A percentile compares a stretch with the other conserved stretches of the same genome.
phyloP scores from a whole-genome alignment of 2,797 vertebrate species.

The Bradypodion pumilum region DNA sequence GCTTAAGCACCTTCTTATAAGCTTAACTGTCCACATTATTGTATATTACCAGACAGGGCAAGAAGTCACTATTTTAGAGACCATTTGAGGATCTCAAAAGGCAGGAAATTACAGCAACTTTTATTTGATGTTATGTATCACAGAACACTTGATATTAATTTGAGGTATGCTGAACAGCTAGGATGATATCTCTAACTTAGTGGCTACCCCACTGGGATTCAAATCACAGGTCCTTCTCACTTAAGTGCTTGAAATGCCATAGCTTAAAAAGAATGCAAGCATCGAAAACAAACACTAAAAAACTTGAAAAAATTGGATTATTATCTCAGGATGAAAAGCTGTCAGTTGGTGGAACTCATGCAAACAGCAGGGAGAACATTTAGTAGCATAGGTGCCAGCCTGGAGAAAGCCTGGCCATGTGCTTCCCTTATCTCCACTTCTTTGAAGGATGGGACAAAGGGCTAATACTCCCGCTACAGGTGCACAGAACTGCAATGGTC shows the following conservation, averaged over 20 bases:
- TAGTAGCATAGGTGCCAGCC: neutral
- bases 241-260: neutral
- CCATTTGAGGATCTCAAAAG: neutral
- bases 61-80: slow-evolving; percentile 33
- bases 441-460: neutral
- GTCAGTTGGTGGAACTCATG: neutral
- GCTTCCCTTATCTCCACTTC: neutral
- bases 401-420: neutral
- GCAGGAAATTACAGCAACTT: neutral
- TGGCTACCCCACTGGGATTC: neutral
- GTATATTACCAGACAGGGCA: slow-evolving; percentile 37
- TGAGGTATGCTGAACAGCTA: neutral
- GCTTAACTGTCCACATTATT: slow-evolving; percentile 30
- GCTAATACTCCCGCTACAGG: neutral
- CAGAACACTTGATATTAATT: neutral
- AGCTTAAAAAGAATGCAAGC: neutral
- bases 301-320: neutral
- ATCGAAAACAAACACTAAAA: neutral
- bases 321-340: neutral
- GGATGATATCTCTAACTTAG: neutral
- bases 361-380: no score
- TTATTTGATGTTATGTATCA: neutral
- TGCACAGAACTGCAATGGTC: neutral
- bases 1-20: slow-evolving; percentile 24
- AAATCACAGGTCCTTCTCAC: neutral